phyloP scores from a whole-genome alignment of 2,888 invertebrate species.

The Stenodema calcarata region DNA sequence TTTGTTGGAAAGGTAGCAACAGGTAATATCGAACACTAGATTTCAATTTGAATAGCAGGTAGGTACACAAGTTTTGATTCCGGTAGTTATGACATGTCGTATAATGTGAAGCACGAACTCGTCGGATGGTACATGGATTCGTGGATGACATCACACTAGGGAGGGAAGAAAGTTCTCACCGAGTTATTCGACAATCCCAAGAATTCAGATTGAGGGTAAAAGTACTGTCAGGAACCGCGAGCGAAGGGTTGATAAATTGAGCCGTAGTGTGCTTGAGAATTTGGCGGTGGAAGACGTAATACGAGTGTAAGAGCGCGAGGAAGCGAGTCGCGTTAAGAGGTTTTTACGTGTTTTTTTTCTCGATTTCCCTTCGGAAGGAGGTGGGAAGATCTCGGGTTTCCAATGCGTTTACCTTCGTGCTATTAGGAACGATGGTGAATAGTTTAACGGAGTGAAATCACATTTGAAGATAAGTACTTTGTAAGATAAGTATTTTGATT shows the following conservation, averaged over 20 bases:
- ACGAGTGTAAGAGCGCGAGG: background rate
- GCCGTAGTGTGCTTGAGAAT: background rate
- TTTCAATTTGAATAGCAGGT: too few species aligned
- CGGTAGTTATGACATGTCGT: too few species aligned
- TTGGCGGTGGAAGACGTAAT: background rate
- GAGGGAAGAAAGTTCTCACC: background rate
- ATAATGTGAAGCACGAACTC: too few species aligned
- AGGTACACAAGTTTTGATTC: too few species aligned
- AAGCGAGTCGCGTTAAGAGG: background rate
- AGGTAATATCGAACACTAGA: too few species aligned
- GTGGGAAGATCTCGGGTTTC: background rate
- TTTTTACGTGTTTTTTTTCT: background rate
- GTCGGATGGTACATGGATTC: background rate
- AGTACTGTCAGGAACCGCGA: background rate
- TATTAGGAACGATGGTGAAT: background rate
- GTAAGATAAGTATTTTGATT: too few species aligned
- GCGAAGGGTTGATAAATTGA: background rate
- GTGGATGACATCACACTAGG: background rate
- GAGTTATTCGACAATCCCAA: background rate
- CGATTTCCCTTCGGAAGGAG: background rate
- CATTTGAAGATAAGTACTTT: too few species aligned
- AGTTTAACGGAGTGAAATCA: background rate
- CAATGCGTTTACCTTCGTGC: background rate
- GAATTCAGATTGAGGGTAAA: background rate
- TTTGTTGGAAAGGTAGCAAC: too few species aligned